Conservation (phyloP, 1,140 invertebrate species). For the Idris sp. region DNA sequence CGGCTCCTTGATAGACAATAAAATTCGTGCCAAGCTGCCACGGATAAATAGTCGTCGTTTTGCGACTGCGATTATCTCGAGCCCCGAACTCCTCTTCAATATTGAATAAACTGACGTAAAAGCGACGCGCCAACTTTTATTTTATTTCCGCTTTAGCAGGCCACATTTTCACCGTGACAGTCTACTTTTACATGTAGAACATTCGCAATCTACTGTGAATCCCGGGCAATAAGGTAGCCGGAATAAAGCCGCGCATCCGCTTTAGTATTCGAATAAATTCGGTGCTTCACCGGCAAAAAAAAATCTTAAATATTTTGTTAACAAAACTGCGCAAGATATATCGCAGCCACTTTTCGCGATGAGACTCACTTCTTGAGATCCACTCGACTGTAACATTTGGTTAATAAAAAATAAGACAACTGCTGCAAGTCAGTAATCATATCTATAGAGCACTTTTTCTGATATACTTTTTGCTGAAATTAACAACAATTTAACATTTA, state of each 20-base stretch:
- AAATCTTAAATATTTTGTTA: conserved; percentile 60
- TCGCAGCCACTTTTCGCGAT: conserved; percentile 24
- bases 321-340: conserved; percentile 39
- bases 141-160: conserved; percentile 31
- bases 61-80: conserved; percentile 27
- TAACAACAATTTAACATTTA: no score
- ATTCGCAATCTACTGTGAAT: conserved; percentile 34
- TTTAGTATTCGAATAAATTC: conserved; percentile 18
- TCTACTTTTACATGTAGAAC: conserved; percentile 22
- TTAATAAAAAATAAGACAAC: conserved; percentile 29
- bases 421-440: conserved; percentile 2
- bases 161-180: conserved; percentile 40
- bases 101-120: conserved; percentile 36
- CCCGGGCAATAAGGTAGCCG: conserved; percentile 11
- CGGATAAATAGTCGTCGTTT: conserved; percentile 38
- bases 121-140: conserved; percentile 32
- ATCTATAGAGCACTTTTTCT: not conserved
- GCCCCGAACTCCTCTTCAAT: conserved; percentile 33
- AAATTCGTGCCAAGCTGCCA: conserved; percentile 40
- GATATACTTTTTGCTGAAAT: not conserved
- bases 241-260: conserved; percentile 33
- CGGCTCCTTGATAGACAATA: conserved; percentile 40
- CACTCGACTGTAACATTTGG: conserved; percentile 12
- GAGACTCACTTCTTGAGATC: conserved; percentile 23
- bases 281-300: conserved; percentile 7